These are phyloP conservation scores for Chaenodraco wilsoni DNA, from an alignment of 2,797 vertebrate species.

Conservation along the genomic window DNA sequence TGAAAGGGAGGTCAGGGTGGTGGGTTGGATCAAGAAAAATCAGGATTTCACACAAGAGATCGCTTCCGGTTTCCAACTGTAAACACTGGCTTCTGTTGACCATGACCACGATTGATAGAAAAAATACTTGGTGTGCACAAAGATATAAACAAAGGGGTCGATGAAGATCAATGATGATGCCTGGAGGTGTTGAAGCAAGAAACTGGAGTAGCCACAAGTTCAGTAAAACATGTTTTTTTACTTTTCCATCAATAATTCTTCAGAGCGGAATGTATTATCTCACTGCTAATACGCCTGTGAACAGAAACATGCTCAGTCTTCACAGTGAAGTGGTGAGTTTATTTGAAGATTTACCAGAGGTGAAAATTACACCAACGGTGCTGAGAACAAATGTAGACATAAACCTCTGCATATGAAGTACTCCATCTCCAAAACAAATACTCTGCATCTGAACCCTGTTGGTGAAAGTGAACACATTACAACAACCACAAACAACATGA, in stretches of 20 bases:
- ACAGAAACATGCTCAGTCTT: slow-evolving; percentile 21
- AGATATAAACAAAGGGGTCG: neutral
- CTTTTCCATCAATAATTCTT: slow-evolving; percentile 18
- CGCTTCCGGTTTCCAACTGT: neutral
- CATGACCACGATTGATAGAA: neutral
- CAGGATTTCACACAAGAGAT: neutral
- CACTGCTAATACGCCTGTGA: slow-evolving; percentile 23
- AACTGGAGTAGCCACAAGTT: slow-evolving; percentile 24
- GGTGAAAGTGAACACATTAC: slow-evolving; percentile 42
- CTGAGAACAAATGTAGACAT: slow-evolving; percentile 46
- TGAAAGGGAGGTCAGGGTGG: neutral
- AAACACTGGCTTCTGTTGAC: neutral
- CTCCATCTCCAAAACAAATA: slow-evolving; percentile 43
- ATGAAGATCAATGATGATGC: neutral
- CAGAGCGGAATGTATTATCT: slow-evolving; percentile 4
- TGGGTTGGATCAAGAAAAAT: neutral
- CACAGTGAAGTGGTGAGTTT: slow-evolving; percentile 35
- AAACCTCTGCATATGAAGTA: slow-evolving; percentile 14
- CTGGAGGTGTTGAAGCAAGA: neutral
- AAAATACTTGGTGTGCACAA: neutral
- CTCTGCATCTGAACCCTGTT: slow-evolving; percentile 13
- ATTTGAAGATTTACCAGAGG: slow-evolving; percentile 50
- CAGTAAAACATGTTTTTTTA: neutral
- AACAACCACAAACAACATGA: slow-evolving; percentile 38
- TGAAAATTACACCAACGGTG: slow-evolving; percentile 49